These are phyloP conservation scores for Tiaroga cobitis DNA, from an alignment of 2,797 vertebrate species.

Conservation along the genomic window DNA sequence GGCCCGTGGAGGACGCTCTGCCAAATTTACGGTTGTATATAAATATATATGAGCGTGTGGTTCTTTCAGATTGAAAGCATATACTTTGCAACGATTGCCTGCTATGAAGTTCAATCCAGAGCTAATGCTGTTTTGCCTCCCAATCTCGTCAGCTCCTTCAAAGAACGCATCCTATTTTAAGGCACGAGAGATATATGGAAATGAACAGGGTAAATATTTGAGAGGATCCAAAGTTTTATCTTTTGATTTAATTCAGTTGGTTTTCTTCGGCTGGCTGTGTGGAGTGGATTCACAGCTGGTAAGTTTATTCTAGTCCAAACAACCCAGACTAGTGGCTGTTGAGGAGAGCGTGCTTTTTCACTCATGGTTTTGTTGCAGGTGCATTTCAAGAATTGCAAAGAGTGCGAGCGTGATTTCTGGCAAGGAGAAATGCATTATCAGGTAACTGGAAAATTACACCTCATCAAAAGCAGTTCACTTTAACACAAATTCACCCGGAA, in stretches of 20 bases:
- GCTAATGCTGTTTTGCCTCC: slow-evolving; percentile 11
- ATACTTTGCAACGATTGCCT: slow-evolving; percentile 30
- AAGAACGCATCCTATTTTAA: slow-evolving; percentile 34
- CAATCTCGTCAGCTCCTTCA: not conserved
- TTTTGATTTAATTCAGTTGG: slow-evolving; percentile 13
- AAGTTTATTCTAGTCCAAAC: not conserved
- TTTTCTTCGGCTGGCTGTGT: not conserved
- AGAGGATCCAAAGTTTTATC: not conserved
- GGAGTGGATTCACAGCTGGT: slow-evolving; percentile 10
- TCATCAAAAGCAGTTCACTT: not conserved
- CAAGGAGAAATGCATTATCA: not conserved
- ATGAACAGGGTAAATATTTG: slow-evolving; percentile 26
- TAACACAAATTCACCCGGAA: not conserved
- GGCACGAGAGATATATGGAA: slow-evolving; percentile 14
- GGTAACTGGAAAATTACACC: not conserved
- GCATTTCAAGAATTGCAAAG: not conserved
- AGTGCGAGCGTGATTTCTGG: not conserved
- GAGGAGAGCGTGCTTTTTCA: not conserved
- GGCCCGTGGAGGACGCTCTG: slow-evolving; percentile 58
- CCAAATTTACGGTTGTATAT: slow-evolving; percentile 38
- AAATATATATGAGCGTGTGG: slow-evolving; percentile 17
- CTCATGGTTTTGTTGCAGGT: not conserved
- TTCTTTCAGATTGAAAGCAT: slow-evolving; percentile 35
- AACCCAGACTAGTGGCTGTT: not conserved
- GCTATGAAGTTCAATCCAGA: slow-evolving; percentile 39